Percentiles rank a stretch among this genome's conserved stretches.
phyloP scores from a whole-genome alignment of 2,888 invertebrate species.

The Drosophila quinaria region DNA sequence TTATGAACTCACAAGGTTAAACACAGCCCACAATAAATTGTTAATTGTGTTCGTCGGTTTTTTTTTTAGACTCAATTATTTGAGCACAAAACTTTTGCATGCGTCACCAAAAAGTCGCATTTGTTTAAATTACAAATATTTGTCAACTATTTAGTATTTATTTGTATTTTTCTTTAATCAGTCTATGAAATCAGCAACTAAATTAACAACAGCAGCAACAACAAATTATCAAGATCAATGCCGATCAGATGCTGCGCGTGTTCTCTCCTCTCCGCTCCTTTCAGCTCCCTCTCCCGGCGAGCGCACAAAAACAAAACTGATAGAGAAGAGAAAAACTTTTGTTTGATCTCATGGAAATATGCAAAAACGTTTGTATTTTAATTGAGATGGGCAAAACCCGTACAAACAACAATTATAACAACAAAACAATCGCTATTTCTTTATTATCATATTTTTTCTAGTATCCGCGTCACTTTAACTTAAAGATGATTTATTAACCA shows the following conservation, averaged over 20 bases:
- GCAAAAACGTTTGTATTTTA: conserved; percentile 30
- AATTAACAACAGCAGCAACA: conserved; percentile 8
- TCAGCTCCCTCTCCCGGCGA: background rate
- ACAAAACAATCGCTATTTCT: conserved; percentile 18
- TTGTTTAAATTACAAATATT: conserved; percentile 24
- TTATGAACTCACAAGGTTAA: conserved; percentile 51
- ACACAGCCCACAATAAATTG: conserved; percentile 15
- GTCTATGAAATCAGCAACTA: conserved; percentile 26
- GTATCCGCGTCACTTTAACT: conserved; percentile 50
- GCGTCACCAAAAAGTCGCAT: conserved; percentile 49
- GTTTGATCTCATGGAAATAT: conserved; percentile 30
- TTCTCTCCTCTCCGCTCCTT: conserved; percentile 1
- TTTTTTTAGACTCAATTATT: conserved; percentile 23
- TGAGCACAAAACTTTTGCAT: conserved; percentile 32
- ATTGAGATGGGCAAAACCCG: conserved; percentile 11
- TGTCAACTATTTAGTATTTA: conserved; percentile 8
- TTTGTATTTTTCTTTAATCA: conserved; percentile 10
- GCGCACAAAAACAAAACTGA: conserved; percentile 4
- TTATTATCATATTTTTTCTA: conserved; percentile 21
- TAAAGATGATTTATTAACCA: conserved; percentile 61
- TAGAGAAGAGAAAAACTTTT: background rate
- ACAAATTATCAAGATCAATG: conserved; percentile 37
- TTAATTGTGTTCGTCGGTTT: background rate
- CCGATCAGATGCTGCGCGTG: conserved; percentile 28
- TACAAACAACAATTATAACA: conserved; percentile 29